Percentiles rank a stretch among this genome's conserved stretches.
These are phyloP conservation scores for Alectura lathami DNA, from an alignment of 2,113 vertebrate genomes.

Conservation along the genomic window DNA sequence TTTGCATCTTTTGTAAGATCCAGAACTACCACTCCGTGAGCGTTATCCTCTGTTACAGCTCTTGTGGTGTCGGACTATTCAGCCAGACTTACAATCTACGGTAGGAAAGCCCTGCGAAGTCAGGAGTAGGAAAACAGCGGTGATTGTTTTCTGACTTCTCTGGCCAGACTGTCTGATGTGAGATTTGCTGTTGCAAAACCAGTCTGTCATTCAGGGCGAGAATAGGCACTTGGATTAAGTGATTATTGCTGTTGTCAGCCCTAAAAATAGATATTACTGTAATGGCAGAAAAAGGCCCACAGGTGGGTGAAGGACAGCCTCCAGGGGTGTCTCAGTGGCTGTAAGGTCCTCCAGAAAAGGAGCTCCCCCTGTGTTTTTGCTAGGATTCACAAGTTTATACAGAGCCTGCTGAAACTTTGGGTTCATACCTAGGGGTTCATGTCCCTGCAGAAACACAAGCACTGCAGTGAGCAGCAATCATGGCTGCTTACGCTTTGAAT, in stretches of 20 bases:
- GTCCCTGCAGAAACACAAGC: background rate
- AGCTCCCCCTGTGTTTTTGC: accelerated
- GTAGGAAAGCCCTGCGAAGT: background rate
- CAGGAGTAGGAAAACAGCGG: background rate
- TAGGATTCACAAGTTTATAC: background rate
- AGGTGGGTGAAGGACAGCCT: background rate
- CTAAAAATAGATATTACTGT: slow-evolving; percentile 21
- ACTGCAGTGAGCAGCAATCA: background rate
- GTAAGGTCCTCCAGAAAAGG: background rate
- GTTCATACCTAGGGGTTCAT: background rate
- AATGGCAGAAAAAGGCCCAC: background rate
- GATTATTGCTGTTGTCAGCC: slow-evolving; percentile 23
- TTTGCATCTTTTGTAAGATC: background rate
- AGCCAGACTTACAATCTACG: background rate
- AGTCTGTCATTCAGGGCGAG: slow-evolving; percentile 17
- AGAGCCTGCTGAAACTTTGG: background rate
- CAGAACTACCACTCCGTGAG: background rate
- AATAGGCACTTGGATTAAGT: slow-evolving; percentile 51
- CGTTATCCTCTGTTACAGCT: background rate
- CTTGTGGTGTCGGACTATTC: background rate
- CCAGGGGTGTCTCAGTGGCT: background rate
- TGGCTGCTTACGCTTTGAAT: background rate
- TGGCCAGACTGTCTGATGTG: background rate
- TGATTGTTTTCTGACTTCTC: background rate
- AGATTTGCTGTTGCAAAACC: slow-evolving; percentile 19